phyloP scores from a whole-genome alignment of 2,797 vertebrate species.

The Rachycentron canadum region DNA sequence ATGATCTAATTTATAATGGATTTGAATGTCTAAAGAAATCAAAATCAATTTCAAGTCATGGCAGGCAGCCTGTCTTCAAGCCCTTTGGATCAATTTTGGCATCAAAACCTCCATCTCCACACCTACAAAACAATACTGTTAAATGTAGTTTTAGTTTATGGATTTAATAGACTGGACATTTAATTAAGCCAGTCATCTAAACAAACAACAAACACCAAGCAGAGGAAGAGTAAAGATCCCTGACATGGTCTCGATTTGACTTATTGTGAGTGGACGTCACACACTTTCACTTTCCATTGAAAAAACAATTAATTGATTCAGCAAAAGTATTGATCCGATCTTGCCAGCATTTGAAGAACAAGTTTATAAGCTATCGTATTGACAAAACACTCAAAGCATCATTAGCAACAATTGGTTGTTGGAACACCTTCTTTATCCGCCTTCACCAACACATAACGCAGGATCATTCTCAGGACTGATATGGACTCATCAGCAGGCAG shows the following conservation, averaged over 20 bases:
- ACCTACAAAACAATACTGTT: background rate
- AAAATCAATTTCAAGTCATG: background rate
- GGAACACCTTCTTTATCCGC: background rate
- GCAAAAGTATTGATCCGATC: constrained; percentile 22
- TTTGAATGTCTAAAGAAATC: background rate
- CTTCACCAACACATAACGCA: background rate
- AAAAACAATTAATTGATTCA: constrained; percentile 41
- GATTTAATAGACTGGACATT: background rate
- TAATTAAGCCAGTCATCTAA: background rate
- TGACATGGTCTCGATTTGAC: background rate
- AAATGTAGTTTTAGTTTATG: background rate
- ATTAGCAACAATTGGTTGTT: constrained; percentile 24
- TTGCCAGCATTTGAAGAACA: background rate
- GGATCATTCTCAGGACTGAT: background rate
- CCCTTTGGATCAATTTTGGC: too few species aligned
- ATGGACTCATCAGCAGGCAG: background rate
- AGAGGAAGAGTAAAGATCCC: background rate
- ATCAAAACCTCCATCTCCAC: background rate
- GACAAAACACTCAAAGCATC: constrained; percentile 9
- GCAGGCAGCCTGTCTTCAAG: background rate
- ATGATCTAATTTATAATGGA: background rate
- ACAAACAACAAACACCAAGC: background rate
- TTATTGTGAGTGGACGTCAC: constrained; percentile 17
- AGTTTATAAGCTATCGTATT: constrained; percentile 8
- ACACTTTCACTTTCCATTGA: constrained; percentile 23